Evolutionary conservation across 35 echinoderm and acorn worm species (phyloP).

Genomic region (Stichopus chloronotus): DNA sequence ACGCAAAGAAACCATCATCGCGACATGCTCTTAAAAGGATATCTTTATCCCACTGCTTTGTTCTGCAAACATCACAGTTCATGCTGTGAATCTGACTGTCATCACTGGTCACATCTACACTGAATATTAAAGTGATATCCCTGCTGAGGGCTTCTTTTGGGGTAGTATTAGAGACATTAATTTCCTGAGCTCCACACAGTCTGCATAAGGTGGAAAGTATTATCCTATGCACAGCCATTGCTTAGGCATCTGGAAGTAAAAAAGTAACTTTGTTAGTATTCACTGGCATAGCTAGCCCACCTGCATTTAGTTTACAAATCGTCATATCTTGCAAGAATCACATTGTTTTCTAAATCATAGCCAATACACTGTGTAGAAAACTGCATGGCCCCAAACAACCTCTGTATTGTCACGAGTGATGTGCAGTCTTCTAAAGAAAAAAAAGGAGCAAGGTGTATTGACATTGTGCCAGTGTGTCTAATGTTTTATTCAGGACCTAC

Average conservation of each 20-base stretch:
- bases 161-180: constrained; percentile 5
- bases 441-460: too few relatives aligned
- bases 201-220: constrained; percentile 12
- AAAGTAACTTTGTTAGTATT: background rate
- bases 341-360: too few relatives aligned
- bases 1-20: background rate
- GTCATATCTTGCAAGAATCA: too few relatives aligned
- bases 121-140: background rate
- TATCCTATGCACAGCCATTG: constrained; percentile 5
- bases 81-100: background rate
- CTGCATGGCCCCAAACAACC: too few relatives aligned
- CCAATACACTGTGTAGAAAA: too few relatives aligned
- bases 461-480: too few relatives aligned
- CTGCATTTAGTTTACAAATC: too few relatives aligned
- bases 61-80: constrained; percentile 6
- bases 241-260: background rate
- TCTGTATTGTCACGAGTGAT: too few relatives aligned
- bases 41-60: constrained; percentile 13
- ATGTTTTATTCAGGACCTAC: too few relatives aligned
- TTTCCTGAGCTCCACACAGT: constrained; percentile 13
- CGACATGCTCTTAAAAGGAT: background rate
- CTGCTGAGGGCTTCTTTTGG: background rate
- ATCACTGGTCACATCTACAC: constrained; percentile 13
- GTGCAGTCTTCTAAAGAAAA: too few relatives aligned
- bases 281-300: background rate